Percentiles rank a stretch among this genome's conserved stretches.
phyloP scores from a whole-genome alignment of 2,888 invertebrate genomes.

The Trachelus iudaicus region DNA sequence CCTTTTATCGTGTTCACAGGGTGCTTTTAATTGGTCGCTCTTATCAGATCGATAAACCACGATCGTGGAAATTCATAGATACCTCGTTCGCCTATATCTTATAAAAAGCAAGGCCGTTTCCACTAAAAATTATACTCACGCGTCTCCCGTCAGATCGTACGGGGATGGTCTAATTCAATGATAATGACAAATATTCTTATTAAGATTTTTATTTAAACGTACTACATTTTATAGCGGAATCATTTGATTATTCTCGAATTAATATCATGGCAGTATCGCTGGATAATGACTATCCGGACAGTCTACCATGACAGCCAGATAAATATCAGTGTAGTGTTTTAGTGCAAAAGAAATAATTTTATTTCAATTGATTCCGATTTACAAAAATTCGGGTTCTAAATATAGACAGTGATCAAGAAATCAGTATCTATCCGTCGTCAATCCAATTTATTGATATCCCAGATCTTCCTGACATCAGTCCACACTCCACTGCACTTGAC shows the following conservation, averaged over 20 bases:
- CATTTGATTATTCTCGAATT: background rate
- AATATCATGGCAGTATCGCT: background rate
- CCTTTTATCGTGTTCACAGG: constrained; percentile 46
- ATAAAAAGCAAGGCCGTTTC: background rate
- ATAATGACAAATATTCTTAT: background rate
- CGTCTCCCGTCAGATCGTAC: background rate
- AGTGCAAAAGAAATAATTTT: background rate
- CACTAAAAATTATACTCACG: background rate
- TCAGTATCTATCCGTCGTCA: background rate
- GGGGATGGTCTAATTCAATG: background rate
- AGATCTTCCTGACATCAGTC: background rate
- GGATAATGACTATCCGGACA: background rate
- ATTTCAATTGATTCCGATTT: background rate
- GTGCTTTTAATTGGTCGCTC: constrained; percentile 46
- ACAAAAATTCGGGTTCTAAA: background rate
- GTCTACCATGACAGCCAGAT: background rate
- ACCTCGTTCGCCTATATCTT: background rate
- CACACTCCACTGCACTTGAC: background rate
- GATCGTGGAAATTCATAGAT: constrained; percentile 29
- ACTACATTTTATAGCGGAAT: background rate
- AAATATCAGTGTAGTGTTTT: background rate
- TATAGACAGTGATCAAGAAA: background rate
- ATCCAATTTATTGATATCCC: background rate
- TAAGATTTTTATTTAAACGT: background rate
- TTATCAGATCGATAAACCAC: constrained; percentile 47